Conservation (phyloP, 1,140 invertebrate species). For the Trichonephila clavata region DNA sequence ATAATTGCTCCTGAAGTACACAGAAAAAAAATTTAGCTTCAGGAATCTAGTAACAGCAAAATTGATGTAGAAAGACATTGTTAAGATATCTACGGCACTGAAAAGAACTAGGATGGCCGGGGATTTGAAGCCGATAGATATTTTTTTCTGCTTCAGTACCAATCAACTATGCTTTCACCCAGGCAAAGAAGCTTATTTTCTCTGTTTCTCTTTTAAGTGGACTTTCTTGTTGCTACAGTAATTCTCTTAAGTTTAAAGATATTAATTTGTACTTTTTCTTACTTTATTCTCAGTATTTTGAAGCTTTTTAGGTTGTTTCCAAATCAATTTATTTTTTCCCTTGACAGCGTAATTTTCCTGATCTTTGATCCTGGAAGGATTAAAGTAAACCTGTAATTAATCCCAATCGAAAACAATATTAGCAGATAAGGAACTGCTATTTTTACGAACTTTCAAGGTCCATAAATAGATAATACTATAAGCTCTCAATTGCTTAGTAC, state of each 20-base stretch:
- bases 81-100: background rate
- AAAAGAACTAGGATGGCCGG: background rate
- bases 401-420: background rate
- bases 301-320: background rate
- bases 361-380: background rate
- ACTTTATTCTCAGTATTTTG: background rate
- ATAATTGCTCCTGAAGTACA: background rate
- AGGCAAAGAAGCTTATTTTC: slow-evolving; percentile 1
- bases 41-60: background rate
- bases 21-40: background rate
- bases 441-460: no score
- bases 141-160: background rate
- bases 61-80: background rate
- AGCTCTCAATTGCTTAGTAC: no score
- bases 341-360: background rate
- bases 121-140: background rate
- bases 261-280: slow-evolving; percentile 11
- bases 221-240: background rate
- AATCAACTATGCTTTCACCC: background rate
- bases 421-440: background rate
- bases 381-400: background rate
- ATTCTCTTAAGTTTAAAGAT: slow-evolving; percentile 8
- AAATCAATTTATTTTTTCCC: background rate
- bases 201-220: slow-evolving; percentile 13
- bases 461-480: no score